Base-by-base conservation (phyloP, 2,113 vertebrate genomes). In the Gallinago undulata region DNA sequence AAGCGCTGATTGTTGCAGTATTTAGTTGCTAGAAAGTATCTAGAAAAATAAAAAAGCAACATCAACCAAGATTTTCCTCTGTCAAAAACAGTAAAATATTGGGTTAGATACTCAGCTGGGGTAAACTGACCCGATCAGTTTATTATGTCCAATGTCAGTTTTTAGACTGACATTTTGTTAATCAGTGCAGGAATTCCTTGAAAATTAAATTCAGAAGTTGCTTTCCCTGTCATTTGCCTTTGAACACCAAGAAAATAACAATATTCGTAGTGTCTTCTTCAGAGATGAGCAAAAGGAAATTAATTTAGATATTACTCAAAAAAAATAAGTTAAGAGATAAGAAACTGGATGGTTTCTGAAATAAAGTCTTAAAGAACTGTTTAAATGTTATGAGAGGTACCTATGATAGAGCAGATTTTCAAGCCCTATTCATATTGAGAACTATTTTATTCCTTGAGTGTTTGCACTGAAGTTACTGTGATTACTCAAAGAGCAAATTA, bases 401-500 rank as follows among this genome's bases (percentile, higher is more conserved):
- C 3, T 41, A 7, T 10, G 9, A 60, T n/a, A 81, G 18, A 55
- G 33, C 11, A 87, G 60, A 89, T 78, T 83, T 90, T 85, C 35
- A 80, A 81, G 53, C 6, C 28, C 47, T 80, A 2, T 57, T 90
- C 72, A 19, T 43, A 63, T 19, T 64, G 18, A 93, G 35, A 89
- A 59, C 15, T 62, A n/a, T 85, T 96, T 87, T 80, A 90, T 63
- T 94, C 57, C 63, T 88, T 47, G 78, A 80, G 23, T 64, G 55
- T 81, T 95, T 79, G 28, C 74, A 67, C 55, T 55, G 50, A 91
- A 75, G 74, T 76, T 94, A 69, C 53, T 77, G 43, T 28, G 56
- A 83, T 88, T 95, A 85, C 79, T 90, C 63, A 78, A 74, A 80
- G 35, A 95, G 21, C 39, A 90, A 84, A 75, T 85, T 83, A 70